phyloP scores from a whole-genome alignment of 2,888 invertebrate species.

The Fragum whitleyi region DNA sequence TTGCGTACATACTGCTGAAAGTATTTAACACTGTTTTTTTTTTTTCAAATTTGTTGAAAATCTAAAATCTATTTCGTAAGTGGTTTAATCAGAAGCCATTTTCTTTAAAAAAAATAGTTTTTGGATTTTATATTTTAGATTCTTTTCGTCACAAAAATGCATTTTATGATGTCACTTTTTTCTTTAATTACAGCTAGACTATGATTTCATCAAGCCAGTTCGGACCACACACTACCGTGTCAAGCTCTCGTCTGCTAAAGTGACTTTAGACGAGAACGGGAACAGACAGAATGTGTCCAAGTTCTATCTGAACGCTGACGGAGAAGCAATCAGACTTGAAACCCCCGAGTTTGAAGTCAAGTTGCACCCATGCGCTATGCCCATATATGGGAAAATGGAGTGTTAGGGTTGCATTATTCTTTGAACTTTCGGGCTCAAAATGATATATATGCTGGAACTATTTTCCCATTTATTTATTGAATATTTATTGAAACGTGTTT shows the following conservation, averaged over 20 bases:
- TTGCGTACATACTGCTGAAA: too few species aligned
- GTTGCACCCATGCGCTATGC: slow-evolving; percentile 56
- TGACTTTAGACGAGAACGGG: slow-evolving; percentile 56
- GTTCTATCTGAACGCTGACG: slow-evolving; percentile 78
- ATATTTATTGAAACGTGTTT: background rate
- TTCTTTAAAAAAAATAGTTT: too few species aligned
- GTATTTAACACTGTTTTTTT: too few species aligned
- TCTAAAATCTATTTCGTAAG: too few species aligned
- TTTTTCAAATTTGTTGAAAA: too few species aligned
- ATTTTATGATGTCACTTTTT: too few species aligned
- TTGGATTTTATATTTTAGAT: too few species aligned
- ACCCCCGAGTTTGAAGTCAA: slow-evolving; percentile 73
- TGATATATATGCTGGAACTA: too few species aligned
- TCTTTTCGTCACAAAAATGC: too few species aligned
- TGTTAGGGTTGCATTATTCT: slow-evolving; percentile 22
- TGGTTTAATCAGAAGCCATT: too few species aligned
- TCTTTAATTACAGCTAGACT: slow-evolving; percentile 69
- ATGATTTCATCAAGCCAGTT: slow-evolving; percentile 73
- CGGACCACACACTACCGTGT: slow-evolving; percentile 71
- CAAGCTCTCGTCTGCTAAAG: slow-evolving; percentile 56
- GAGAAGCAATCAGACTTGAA: slow-evolving; percentile 70
- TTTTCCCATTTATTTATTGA: too few species aligned
- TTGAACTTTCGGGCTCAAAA: too few species aligned
- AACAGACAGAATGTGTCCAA: slow-evolving; percentile 59
- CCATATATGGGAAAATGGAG: slow-evolving; percentile 56